Conservation (phyloP, 2,888 invertebrate genomes). For the Brenthis hecate region DNA sequence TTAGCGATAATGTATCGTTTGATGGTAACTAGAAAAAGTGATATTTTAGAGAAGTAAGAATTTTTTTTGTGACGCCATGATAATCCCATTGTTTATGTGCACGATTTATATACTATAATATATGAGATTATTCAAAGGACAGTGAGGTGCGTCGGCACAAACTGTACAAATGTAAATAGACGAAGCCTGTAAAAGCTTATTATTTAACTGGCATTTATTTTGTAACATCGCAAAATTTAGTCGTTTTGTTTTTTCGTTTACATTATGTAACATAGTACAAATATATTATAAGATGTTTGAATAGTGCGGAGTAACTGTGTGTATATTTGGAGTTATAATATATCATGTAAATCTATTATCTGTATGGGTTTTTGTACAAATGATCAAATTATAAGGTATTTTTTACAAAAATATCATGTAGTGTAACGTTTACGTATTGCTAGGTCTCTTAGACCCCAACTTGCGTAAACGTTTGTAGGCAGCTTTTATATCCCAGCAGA, state of each 20-base stretch:
- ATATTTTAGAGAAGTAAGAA: too few relatives aligned
- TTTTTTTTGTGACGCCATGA: too few relatives aligned
- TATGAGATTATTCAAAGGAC: constrained; percentile 7
- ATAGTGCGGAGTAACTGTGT: constrained; percentile 45
- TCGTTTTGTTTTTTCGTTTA: constrained; percentile 54
- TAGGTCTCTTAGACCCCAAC: too few relatives aligned
- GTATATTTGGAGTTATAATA: constrained; percentile 58
- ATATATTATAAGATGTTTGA: constrained; percentile 65
- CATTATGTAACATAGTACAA: constrained; percentile 75
- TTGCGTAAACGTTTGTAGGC: constrained; percentile 50
- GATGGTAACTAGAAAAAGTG: too few relatives aligned
- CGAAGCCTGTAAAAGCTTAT: constrained; percentile 49
- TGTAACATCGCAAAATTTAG: constrained; percentile 47
- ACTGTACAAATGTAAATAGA: constrained; percentile 66
- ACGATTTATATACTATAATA: not conserved
- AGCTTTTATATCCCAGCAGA: constrained; percentile 70
- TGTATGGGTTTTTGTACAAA: constrained; percentile 73
- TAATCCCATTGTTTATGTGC: not conserved
- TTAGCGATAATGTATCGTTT: too few relatives aligned
- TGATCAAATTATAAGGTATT: constrained; percentile 62
- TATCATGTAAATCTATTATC: constrained; percentile 45
- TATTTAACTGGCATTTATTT: constrained; percentile 56
- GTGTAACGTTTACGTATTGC: not conserved
- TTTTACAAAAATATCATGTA: constrained; percentile 62
- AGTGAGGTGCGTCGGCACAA: constrained; percentile 43